Conservation (phyloP, 2,797 vertebrate species). For the Natrix natrix region DNA sequence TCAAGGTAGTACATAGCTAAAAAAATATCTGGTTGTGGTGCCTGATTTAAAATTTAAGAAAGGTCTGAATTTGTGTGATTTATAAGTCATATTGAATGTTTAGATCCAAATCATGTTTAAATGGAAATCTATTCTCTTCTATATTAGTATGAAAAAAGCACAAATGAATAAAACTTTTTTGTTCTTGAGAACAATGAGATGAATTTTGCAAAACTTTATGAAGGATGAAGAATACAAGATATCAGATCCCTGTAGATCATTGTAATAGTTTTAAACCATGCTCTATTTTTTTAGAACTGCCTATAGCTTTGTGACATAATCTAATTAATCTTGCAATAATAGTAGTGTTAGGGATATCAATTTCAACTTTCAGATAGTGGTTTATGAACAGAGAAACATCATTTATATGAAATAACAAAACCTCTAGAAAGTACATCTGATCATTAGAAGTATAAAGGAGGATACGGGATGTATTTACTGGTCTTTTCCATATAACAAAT, state of each 20-base stretch:
- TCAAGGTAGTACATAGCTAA: too few species aligned
- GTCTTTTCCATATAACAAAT: neutral
- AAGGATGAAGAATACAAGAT: neutral
- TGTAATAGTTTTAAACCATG: neutral
- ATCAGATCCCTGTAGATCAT: neutral
- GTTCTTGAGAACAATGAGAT: neutral
- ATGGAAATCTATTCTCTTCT: too few species aligned
- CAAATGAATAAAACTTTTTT: too few species aligned
- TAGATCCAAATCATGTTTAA: too few species aligned
- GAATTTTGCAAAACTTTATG: neutral
- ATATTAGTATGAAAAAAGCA: too few species aligned
- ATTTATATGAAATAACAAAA: neutral
- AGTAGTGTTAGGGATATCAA: neutral
- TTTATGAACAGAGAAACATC: neutral
- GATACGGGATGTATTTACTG: neutral
- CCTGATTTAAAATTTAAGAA: too few species aligned
- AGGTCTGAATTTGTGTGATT: too few species aligned
- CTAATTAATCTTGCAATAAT: neutral
- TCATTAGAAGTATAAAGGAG: neutral
- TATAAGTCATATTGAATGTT: too few species aligned
- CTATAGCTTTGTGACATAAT: neutral
- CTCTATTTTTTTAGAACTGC: neutral
- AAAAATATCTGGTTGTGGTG: too few species aligned
- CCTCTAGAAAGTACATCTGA: neutral
- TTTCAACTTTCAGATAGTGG: neutral